Evolutionary conservation across 2,888 invertebrate genomes (phyloP).

Genomic region (Pyrocoelia pectoralis): DNA sequence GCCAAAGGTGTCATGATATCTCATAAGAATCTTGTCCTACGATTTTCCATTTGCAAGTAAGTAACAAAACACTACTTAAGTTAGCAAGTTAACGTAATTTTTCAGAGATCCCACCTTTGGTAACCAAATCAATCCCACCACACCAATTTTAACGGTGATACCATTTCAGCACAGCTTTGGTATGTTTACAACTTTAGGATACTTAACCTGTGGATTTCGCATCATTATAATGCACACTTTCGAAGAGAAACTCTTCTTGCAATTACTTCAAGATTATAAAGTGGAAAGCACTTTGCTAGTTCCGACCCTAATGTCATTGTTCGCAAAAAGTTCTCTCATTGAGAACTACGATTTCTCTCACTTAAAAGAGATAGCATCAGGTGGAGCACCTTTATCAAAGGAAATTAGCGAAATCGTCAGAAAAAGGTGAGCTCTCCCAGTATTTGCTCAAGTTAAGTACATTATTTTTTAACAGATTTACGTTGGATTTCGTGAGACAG

Average conservation of each 20-base stretch:
- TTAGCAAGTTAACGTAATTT: conserved; percentile 4
- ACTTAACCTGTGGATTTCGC: conserved; percentile 39
- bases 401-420: conserved; percentile 57
- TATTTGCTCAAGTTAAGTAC: too few relatives aligned
- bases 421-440: conserved; percentile 21
- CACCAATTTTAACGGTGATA: conserved; percentile 21
- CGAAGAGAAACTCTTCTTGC: conserved; percentile 72
- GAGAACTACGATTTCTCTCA: conserved; percentile 74
- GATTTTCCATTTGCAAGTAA: conserved; percentile 18
- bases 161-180: conserved; percentile 51
- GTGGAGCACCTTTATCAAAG: conserved; percentile 81
- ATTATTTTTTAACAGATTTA: too few relatives aligned
- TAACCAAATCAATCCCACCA: conserved; percentile 33
- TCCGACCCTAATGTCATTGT: conserved; percentile 69
- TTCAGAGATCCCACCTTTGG: conserved; percentile 33
- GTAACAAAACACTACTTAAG: neutral
- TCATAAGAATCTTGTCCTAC: conserved; percentile 61
- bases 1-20: conserved; percentile 73
- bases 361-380: conserved; percentile 71
- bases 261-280: conserved; percentile 55
- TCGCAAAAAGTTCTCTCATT: conserved; percentile 80
- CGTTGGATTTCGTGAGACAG: conserved; percentile 68
- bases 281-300: conserved; percentile 43
- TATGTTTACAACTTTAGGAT: conserved; percentile 39
- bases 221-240: conserved; percentile 60